Conservation (phyloP, 1,140 invertebrate genomes). For the Trinorchestia longiramus region DNA sequence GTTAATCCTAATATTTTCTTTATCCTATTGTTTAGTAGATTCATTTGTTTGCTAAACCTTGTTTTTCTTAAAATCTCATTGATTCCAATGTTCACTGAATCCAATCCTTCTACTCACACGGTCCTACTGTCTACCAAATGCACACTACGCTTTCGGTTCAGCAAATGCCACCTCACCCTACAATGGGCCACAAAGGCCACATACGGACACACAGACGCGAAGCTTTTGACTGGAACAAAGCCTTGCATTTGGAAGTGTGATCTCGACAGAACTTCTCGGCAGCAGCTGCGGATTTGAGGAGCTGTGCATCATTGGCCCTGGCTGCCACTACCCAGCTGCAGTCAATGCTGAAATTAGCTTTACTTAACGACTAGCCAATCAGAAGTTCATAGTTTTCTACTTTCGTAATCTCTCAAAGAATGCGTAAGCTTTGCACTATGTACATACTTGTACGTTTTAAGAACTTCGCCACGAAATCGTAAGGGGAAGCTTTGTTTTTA, state of each 20-base stretch:
- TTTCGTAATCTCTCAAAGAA: neutral
- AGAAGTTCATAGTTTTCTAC: neutral
- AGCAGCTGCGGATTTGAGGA: neutral
- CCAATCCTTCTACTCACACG: too few relatives aligned
- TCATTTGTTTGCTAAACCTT: too few relatives aligned
- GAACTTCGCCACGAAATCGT: too few relatives aligned
- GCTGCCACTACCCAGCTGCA: neutral
- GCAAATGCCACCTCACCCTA: neutral
- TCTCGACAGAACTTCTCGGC: neutral
- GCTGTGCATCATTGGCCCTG: neutral
- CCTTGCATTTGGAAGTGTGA: neutral
- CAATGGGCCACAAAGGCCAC: neutral
- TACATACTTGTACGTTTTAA: too few relatives aligned
- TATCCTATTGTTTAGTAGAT: too few relatives aligned
- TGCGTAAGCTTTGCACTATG: too few relatives aligned
- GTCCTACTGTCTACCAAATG: neutral
- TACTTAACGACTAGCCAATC: neutral
- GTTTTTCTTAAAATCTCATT: too few relatives aligned
- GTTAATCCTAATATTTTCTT: too few relatives aligned
- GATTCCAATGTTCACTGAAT: too few relatives aligned
- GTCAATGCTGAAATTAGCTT: neutral
- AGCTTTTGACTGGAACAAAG: slow-evolving; percentile 7
- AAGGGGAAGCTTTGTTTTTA: too few relatives aligned
- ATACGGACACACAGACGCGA: neutral
- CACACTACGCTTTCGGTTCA: neutral